Conservation (phyloP, 2,888 invertebrate genomes). For the Ypsolopha sequella region DNA sequence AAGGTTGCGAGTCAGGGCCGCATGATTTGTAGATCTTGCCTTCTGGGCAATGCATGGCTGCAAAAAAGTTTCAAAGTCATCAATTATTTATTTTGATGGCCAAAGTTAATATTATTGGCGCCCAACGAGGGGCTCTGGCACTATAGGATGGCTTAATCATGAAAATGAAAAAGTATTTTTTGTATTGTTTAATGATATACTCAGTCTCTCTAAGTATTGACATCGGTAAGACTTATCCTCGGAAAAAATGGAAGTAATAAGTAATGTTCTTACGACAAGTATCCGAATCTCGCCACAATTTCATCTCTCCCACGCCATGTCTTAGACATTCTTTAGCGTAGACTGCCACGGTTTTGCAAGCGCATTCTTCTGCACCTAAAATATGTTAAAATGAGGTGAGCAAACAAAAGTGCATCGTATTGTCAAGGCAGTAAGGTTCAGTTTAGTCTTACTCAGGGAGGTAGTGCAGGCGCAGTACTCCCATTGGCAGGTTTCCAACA, state of each 20-base stretch:
- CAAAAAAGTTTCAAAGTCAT: neutral
- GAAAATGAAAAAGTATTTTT: too few relatives aligned
- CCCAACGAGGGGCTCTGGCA: too few relatives aligned
- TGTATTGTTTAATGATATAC: too few relatives aligned
- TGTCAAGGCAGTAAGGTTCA: neutral
- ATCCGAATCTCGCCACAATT: constrained; percentile 82
- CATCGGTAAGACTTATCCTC: too few relatives aligned
- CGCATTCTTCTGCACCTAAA: constrained; percentile 73
- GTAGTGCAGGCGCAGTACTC: constrained; percentile 82
- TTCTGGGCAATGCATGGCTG: constrained; percentile 82
- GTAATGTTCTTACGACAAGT: constrained; percentile 81
- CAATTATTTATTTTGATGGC: neutral
- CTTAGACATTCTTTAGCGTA: constrained; percentile 82
- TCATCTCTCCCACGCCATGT: constrained; percentile 72
- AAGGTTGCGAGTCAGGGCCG: constrained; percentile 78
- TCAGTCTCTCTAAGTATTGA: too few relatives aligned
- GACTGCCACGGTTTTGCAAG: constrained; percentile 81
- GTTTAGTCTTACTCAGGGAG: constrained; percentile 36
- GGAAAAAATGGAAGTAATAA: neutral
- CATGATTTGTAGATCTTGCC: constrained; percentile 85
- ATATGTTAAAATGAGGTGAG: neutral
- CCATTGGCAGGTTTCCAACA: constrained; percentile 81
- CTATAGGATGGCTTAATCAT: too few relatives aligned
- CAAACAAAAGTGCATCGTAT: neutral
- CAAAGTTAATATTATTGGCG: too few relatives aligned